Base-by-base conservation (phyloP, 2,888 invertebrate species). In the Agriotes lineatus region DNA sequence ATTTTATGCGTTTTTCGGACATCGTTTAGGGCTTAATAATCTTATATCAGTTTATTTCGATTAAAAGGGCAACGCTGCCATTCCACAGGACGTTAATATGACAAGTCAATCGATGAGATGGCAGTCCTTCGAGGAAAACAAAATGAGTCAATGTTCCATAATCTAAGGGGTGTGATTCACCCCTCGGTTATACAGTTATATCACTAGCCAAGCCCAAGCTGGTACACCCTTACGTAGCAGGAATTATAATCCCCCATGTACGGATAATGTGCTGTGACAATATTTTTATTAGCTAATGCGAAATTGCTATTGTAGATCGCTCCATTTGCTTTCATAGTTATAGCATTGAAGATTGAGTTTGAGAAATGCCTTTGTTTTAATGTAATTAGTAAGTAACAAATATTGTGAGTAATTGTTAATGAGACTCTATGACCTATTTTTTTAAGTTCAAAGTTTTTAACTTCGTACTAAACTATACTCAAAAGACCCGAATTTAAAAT, bases 141-240 rank as follows among this genome's bases (percentile, higher is more conserved):
- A 66, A 57, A 61, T 71, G 69, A 71, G 61, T 71, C 71, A 71
- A 71, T 68, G 52, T 59, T 44, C 54, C 57, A 45, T 57, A 60
- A 61, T 57, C 39, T 67, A 33, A 62, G 70, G 69, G 69, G 64
- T 63, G 71, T 64, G 67, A 71, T 70, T 72, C 70, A 72, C 68
- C 71, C 71, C 65, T 50, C 7, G 1, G 52, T 42, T 63, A 52
- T 39, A 61, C n/a, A 52, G 67, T 62, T 56, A 67, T 50, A 64
- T 63, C 54, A 63, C 61, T 67, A 69, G 61, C 65, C 63, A 50
- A 70, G 59, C 67, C 45, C 58, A 25, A 50, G 20, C 54, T 54
- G 35, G 66, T 52, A 54, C 65, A 39, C 52, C 66, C 66, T 59
- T 30, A 42, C 6, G 33, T 22, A 64, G 45, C 63, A 60, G 58